Conservation (phyloP, 2,888 invertebrate species). For the Caenorhabditis imperialis region DNA sequence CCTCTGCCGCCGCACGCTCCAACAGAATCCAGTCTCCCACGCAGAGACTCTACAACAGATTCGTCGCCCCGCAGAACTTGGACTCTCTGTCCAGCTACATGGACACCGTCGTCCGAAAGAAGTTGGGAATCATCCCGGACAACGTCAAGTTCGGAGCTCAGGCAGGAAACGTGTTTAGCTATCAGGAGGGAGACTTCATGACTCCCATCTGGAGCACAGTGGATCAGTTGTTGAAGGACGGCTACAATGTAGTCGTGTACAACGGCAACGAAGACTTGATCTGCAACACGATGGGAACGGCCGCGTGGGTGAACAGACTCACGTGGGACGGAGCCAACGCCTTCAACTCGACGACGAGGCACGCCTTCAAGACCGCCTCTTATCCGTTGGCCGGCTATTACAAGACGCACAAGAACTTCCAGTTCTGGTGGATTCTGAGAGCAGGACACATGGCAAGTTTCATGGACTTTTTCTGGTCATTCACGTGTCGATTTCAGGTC, state of each 20-base stretch:
- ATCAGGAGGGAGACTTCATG: conserved; percentile 85
- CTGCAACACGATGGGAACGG: conserved; percentile 87
- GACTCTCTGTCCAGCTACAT: conserved; percentile 81
- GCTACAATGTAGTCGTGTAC: conserved; percentile 84
- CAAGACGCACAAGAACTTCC: conserved; percentile 82
- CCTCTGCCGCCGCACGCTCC: conserved; percentile 11
- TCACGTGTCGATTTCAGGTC: conserved; percentile 50
- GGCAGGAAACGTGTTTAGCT: conserved; percentile 82
- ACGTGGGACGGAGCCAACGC: conserved; percentile 83
- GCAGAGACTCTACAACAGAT: conserved; percentile 58
- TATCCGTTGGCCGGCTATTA: conserved; percentile 67
- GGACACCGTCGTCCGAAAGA: conserved; percentile 83
- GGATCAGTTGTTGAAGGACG: conserved; percentile 61
- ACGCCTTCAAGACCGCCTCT: conserved; percentile 56
- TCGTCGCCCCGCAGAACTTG: conserved; percentile 65
- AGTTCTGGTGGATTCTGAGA: conserved; percentile 86
- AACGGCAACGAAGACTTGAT: conserved; percentile 89
- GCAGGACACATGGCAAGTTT: conserved; percentile 85
- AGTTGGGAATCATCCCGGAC: conserved; percentile 83
- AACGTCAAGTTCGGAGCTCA: conserved; percentile 84
- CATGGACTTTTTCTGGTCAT: too few relatives aligned
- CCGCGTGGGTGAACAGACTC: conserved; percentile 86
- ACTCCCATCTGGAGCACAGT: conserved; percentile 84
- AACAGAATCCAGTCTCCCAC: conserved; percentile 29
- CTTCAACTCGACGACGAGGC: conserved; percentile 80